phyloP scores from a whole-genome alignment of 1,140 invertebrate genomes.

The Lineus longissimus region DNA sequence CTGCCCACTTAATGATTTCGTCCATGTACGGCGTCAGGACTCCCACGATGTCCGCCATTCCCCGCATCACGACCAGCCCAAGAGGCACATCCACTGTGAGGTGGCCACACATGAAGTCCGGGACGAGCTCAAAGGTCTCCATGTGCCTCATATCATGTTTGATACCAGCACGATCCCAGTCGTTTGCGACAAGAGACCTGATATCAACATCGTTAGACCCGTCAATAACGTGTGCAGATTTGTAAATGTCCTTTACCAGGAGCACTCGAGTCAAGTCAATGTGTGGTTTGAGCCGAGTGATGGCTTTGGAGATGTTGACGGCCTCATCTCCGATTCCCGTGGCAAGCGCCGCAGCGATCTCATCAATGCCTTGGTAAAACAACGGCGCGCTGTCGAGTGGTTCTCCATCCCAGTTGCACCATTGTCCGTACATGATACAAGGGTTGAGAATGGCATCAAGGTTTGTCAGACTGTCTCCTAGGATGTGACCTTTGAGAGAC shows the following conservation, averaged over 20 bases:
- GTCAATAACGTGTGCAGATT: neutral
- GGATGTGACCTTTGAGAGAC: neutral
- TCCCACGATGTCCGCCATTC: neutral
- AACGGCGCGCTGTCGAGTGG: conserved; percentile 18
- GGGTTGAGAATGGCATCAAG: neutral
- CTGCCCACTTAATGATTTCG: conserved; percentile 5
- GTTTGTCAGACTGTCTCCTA: conserved; percentile 9
- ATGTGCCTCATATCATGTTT: neutral
- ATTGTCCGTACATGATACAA: conserved; percentile 8
- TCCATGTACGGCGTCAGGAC: conserved; percentile 14
- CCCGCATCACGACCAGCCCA: conserved; percentile 15
- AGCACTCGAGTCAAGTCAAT: conserved; percentile 5
- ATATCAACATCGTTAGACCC: neutral
- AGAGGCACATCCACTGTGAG: conserved; percentile 15
- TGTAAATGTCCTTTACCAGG: neutral
- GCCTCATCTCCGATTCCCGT: conserved; percentile 18
- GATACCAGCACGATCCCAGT: conserved; percentile 6
- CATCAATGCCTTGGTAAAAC: conserved; percentile 37
- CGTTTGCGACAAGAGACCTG: neutral
- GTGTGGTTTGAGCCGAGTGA: neutral
- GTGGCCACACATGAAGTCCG: conserved; percentile 10
- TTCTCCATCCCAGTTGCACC: conserved; percentile 13
- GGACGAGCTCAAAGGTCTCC: neutral
- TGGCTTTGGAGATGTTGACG: conserved; percentile 6
- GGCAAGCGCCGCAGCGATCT: conserved; percentile 16